A percentile compares a stretch with the other conserved stretches of the same genome.
These are phyloP conservation scores for Drosophila paranaensis DNA, from an alignment of 2,888 invertebrate genomes.

Conservation along the genomic window DNA sequence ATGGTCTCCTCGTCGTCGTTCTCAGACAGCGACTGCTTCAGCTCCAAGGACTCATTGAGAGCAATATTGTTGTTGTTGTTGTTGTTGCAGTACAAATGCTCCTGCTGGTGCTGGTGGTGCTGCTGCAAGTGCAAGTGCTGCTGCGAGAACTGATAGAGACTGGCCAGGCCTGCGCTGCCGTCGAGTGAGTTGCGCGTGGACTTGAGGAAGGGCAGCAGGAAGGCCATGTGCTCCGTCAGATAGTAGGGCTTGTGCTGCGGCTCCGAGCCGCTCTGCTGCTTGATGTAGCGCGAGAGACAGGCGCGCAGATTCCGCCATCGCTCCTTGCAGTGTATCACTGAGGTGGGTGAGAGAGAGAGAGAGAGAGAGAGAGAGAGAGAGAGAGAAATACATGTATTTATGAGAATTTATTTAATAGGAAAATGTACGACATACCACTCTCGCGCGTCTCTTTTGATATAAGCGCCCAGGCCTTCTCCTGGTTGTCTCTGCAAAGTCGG, in stretches of 20 bases:
- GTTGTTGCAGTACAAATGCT: constrained; percentile 56
- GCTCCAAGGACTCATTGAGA: constrained; percentile 58
- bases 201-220: constrained; percentile 84
- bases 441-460: constrained; percentile 84
- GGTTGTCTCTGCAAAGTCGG: constrained; percentile 79
- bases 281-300: constrained; percentile 84
- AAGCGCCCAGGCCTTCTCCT: constrained; percentile 84
- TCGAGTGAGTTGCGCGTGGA: constrained; percentile 82
- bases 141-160: constrained; percentile 72
- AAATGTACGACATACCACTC: constrained; percentile 76
- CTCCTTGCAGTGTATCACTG: constrained; percentile 85
- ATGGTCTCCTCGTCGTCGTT: constrained; percentile 84
- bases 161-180: constrained; percentile 68
- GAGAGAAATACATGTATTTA: background rate
- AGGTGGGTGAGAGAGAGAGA: background rate
- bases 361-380: too few relatives aligned
- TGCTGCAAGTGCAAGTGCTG: constrained; percentile 56
- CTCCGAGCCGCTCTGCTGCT: constrained; percentile 83
- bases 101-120: constrained; percentile 53
- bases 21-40: constrained; percentile 82
- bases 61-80: constrained; percentile 35
- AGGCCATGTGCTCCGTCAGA: constrained; percentile 84
- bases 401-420: too few relatives aligned
- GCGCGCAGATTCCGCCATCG: constrained; percentile 85
- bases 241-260: constrained; percentile 85